Percentiles rank a stretch among this genome's conserved stretches.
These are phyloP conservation scores for Piaya cayana DNA, from an alignment of 2,113 vertebrate species.

Conservation along the genomic window DNA sequence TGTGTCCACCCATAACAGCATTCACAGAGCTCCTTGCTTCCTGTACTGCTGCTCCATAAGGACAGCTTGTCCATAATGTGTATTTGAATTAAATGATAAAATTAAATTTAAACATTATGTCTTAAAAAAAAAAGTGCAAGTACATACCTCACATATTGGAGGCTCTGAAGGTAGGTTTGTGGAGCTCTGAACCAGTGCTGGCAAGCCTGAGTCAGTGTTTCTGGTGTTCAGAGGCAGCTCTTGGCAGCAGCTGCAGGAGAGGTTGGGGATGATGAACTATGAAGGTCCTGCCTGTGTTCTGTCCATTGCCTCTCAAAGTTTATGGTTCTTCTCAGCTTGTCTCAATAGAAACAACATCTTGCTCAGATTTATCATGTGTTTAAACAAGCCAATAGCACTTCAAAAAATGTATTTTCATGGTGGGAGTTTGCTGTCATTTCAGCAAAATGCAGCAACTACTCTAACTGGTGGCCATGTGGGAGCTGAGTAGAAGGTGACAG, in stretches of 20 bases:
- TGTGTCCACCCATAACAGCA: no score
- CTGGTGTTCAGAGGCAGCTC: neutral
- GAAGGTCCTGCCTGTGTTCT: neutral
- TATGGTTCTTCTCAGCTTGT: conserved; percentile 13
- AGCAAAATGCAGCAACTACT: neutral
- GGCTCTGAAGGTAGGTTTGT: neutral
- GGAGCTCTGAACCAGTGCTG: neutral
- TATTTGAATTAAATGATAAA: no score
- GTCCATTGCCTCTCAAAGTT: neutral
- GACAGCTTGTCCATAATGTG: no score
- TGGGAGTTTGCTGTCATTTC: neutral
- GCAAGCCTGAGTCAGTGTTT: neutral
- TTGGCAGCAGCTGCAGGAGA: neutral
- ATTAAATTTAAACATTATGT: no score
- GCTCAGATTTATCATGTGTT: conserved; percentile 19
- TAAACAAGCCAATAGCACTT: neutral
- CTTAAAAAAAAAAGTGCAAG: no score
- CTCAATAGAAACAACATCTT: neutral
- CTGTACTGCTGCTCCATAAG: no score
- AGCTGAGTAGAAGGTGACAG: neutral
- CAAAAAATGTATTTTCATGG: neutral
- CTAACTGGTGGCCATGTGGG: neutral
- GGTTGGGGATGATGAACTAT: neutral
- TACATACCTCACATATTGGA: neutral
- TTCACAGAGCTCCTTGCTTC: no score